These are phyloP conservation scores for Nothoprocta pentlandii DNA, from an alignment of 2,113 vertebrate genomes.

Conservation along the genomic window DNA sequence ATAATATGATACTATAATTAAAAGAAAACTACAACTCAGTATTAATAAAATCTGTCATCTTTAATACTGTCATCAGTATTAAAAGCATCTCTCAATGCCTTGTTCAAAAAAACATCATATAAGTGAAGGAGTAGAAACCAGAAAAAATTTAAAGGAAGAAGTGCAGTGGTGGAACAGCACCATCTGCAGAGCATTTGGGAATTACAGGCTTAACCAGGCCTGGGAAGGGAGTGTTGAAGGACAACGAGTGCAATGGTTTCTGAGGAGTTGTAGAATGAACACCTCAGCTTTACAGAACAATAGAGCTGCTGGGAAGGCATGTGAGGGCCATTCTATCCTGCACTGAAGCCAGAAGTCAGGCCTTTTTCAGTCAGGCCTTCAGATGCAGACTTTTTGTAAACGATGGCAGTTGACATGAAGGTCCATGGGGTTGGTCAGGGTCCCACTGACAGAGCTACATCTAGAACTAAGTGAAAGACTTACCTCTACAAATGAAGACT, in stretches of 20 bases:
- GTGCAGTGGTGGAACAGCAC: neutral
- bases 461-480: neutral
- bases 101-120: neutral
- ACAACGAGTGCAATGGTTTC: neutral
- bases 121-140: neutral
- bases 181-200: neutral
- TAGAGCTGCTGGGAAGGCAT: no score
- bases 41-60: neutral
- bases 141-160: neutral
- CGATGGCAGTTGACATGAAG: neutral
- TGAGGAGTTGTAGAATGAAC: neutral
- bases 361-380: no score
- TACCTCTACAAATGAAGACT: neutral
- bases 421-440: neutral
- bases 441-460: neutral
- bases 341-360: neutral
- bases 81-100: neutral
- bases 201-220: neutral
- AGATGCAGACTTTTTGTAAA: neutral
- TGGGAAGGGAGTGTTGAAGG: neutral
- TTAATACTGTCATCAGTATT: no score
- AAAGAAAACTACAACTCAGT: neutral
- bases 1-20: conserved; percentile 7
- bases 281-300: neutral
- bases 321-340: neutral